Conservation (phyloP, 2,113 vertebrate genomes). For the Paramormyrops kingsleyae region DNA sequence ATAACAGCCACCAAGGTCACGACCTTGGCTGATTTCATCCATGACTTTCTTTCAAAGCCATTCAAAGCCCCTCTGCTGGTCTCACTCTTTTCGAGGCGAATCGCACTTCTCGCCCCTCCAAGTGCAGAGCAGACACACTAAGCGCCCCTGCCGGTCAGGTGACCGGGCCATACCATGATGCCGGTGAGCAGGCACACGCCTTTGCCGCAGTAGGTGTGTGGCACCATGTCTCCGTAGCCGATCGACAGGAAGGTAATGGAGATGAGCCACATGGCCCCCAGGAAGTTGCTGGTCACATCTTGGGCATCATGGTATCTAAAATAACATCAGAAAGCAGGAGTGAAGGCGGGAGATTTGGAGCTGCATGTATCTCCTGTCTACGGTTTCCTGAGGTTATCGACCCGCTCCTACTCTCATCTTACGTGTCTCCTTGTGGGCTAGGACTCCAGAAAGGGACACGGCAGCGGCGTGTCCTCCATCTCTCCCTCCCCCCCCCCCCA, state of each 20-base stretch:
- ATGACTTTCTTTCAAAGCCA: neutral
- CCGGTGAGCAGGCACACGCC: conserved; percentile 96
- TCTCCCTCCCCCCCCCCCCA: neutral
- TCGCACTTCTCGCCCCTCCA: neutral
- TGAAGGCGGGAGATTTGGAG: neutral
- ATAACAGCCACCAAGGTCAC: neutral
- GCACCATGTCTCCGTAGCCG: conserved; percentile 97
- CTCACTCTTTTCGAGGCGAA: neutral
- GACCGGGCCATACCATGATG: conserved; percentile 78
- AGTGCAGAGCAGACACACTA: conserved; percentile 54
- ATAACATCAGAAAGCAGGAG: neutral
- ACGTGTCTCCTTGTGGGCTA: neutral
- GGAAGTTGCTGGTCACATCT: conserved; percentile 96
- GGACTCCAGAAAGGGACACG: neutral
- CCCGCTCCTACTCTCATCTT: neutral
- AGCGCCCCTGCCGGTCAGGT: neutral
- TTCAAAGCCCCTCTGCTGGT: neutral
- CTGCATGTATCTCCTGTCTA: neutral
- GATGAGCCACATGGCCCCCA: conserved; percentile 98
- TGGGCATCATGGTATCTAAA: conserved; percentile 92
- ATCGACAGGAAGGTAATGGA: conserved; percentile 98
- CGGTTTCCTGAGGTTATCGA: neutral
- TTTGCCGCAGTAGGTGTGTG: conserved; percentile 96
- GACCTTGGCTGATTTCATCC: neutral
- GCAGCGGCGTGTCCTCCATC: neutral